Percentiles rank a stretch among this genome's conserved stretches.
Evolutionary conservation across 2,888 invertebrate genomes (phyloP).

Genomic region (Pseudolycoriella hygida): DNA sequence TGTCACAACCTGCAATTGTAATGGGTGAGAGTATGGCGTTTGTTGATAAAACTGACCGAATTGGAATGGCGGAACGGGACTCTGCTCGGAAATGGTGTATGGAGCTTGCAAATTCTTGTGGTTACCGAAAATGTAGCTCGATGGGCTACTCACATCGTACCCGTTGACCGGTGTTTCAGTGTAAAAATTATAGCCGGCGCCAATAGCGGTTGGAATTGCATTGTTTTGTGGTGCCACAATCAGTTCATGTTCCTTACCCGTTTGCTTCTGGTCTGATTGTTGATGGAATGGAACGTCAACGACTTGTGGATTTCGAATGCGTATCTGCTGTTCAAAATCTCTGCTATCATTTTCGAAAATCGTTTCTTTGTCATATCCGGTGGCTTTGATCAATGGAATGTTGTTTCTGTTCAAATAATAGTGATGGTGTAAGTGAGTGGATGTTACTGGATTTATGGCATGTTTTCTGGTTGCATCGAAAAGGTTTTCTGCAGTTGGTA

Average conservation of each 20-base stretch:
- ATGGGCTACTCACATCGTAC: too few species aligned
- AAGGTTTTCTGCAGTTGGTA: not conserved
- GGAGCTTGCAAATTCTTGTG: constrained; percentile 4
- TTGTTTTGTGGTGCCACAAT: too few species aligned
- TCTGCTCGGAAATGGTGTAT: constrained; percentile 9
- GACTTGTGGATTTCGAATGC: constrained; percentile 4
- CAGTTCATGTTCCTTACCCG: too few species aligned
- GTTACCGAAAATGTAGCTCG: too few species aligned
- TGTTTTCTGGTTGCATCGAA: not conserved
- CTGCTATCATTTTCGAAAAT: not conserved
- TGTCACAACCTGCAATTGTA: not conserved
- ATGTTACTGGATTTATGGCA: constrained; percentile 12
- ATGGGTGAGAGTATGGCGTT: not conserved
- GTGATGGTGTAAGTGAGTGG: constrained; percentile 29
- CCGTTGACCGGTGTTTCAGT: too few species aligned
- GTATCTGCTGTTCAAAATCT: not conserved
- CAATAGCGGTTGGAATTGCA: too few species aligned
- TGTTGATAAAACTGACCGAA: not conserved
- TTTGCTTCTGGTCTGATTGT: constrained; percentile 15
- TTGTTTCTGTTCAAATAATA: constrained; percentile 21
- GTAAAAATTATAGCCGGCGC: too few species aligned
- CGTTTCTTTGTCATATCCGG: not conserved
- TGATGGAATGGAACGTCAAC: constrained; percentile 5
- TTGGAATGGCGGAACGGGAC: constrained; percentile 7
- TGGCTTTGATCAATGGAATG: constrained; percentile 8